These are phyloP conservation scores for Carduelis carduelis DNA, from an alignment of 2,797 vertebrate genomes.

Conservation along the genomic window DNA sequence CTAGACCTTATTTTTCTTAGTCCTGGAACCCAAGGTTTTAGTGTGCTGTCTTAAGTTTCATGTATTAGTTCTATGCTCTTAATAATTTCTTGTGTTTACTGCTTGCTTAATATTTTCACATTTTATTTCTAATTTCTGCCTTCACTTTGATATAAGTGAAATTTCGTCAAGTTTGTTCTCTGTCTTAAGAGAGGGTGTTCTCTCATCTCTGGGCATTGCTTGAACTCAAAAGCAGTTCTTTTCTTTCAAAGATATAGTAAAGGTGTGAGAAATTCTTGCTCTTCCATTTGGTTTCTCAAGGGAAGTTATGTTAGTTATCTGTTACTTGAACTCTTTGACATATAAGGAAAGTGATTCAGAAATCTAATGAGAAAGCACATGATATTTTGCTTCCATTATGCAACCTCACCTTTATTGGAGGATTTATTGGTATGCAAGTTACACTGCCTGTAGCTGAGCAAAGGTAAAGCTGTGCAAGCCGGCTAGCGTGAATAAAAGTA, in stretches of 20 bases:
- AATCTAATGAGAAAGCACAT: not conserved
- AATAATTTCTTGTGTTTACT: not conserved
- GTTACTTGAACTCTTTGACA: not conserved
- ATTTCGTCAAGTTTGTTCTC: not conserved
- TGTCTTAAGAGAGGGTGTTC: not conserved
- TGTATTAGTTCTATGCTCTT: not conserved
- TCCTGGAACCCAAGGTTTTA: not conserved
- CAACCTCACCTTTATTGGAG: not conserved
- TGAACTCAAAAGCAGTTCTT: not conserved
- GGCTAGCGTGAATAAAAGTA: not conserved
- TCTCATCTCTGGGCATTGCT: not conserved
- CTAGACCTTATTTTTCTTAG: not conserved
- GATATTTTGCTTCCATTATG: not conserved
- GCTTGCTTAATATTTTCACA: not conserved
- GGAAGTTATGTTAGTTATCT: not conserved
- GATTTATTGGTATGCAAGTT: not conserved
- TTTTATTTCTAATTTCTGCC: not conserved
- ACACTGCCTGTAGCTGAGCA: not conserved
- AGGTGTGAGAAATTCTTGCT: not conserved
- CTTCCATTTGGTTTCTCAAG: not conserved
- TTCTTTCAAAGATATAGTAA: not conserved
- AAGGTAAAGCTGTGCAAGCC: not conserved
- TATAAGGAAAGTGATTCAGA: not conserved
- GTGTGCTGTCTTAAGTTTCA: not conserved
- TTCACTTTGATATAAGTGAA: not conserved